Conservation (phyloP, 1,140 invertebrate genomes). For the Harpegnathos saltator region DNA sequence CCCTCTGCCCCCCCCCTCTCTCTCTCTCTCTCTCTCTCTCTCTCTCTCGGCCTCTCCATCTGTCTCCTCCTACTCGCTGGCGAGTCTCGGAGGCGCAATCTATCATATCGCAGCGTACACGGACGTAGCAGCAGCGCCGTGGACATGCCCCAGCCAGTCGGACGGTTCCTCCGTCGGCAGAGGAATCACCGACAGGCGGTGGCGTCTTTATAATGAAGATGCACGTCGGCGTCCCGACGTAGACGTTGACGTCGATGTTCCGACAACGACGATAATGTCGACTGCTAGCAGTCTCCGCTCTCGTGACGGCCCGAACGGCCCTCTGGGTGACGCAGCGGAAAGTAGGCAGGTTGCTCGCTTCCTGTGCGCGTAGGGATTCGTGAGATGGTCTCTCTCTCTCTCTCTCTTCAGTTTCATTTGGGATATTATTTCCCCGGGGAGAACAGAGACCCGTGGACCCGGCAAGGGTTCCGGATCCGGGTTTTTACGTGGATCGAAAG, state of each 20-base stretch:
- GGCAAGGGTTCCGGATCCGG: too few relatives aligned
- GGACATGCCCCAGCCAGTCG: slow-evolving; percentile 43
- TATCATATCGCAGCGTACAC: slow-evolving; percentile 46
- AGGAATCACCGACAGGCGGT: slow-evolving; percentile 36
- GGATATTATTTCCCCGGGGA: slow-evolving; percentile 13
- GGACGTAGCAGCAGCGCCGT: slow-evolving; percentile 16
- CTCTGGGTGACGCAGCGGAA: slow-evolving; percentile 32
- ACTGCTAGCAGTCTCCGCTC: not conserved
- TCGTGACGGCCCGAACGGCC: slow-evolving; percentile 3
- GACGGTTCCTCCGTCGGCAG: slow-evolving; percentile 11
- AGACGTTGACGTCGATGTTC: slow-evolving; percentile 51
- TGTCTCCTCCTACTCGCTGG: not conserved
- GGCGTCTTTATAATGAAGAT: slow-evolving; percentile 61
- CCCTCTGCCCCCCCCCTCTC: not conserved
- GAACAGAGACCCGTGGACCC: not conserved
- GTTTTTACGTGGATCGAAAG: too few relatives aligned
- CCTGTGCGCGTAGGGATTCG: not conserved
- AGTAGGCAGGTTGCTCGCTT: slow-evolving; percentile 19
- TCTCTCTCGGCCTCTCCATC: not conserved
- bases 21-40: not conserved
- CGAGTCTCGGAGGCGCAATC: slow-evolving; percentile 51
- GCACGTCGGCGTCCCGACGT: slow-evolving; percentile 30
- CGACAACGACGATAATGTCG: slow-evolving; percentile 7
- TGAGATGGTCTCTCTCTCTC: too few relatives aligned
- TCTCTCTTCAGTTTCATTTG: not conserved